A percentile compares a stretch with the other conserved stretches of the same genome.
phyloP scores from a whole-genome alignment of 2,797 vertebrate species.

The Eulemur mongoz region DNA sequence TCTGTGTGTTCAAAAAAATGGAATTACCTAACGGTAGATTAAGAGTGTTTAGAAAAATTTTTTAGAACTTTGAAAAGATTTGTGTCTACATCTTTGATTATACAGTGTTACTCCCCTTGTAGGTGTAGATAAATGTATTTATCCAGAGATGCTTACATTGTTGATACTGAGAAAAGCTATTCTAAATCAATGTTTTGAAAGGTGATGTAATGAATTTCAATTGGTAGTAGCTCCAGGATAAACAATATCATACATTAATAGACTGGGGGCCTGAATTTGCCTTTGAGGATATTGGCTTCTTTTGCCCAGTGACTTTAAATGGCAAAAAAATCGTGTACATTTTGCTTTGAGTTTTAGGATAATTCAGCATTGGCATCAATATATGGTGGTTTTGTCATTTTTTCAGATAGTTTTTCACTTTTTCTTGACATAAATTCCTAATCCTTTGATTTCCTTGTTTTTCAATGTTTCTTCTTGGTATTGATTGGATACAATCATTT shows the following conservation, averaged over 20 bases:
- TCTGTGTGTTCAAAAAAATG: background rate
- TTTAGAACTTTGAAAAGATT: background rate
- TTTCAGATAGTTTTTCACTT: background rate
- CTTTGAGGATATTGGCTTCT: background rate
- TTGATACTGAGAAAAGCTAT: background rate
- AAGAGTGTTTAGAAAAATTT: background rate
- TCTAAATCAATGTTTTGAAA: slow-evolving; percentile 29
- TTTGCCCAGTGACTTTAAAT: slow-evolving; percentile 21
- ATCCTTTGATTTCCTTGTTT: background rate
- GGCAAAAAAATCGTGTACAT: slow-evolving; percentile 17
- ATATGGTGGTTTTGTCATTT: background rate
- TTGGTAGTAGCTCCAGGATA: background rate
- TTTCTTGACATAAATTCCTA: background rate
- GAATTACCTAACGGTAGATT: background rate
- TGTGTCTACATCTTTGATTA: slow-evolving; percentile 6
- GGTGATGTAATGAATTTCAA: background rate
- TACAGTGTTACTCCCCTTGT: background rate
- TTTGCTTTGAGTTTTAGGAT: slow-evolving; percentile 50
- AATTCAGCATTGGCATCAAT: background rate
- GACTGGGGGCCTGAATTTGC: background rate
- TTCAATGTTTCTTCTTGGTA: background rate
- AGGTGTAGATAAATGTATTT: background rate
- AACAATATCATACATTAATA: background rate
- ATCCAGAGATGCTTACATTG: background rate
- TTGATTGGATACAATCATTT: slow-evolving; percentile 12